Conservation (phyloP, 2,113 vertebrate species). For the Sinosuthora webbiana region DNA sequence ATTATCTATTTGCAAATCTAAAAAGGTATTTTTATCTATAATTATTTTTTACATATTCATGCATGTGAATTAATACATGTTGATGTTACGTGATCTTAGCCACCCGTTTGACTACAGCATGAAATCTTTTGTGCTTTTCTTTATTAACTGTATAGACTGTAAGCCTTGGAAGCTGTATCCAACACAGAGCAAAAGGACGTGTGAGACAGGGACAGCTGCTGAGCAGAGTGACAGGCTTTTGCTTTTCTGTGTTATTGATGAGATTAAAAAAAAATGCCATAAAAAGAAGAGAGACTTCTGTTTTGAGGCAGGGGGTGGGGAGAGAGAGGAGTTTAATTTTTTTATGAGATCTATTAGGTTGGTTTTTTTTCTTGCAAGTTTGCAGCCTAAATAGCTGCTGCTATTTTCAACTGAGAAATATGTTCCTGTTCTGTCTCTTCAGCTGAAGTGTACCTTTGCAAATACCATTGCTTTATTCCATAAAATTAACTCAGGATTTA, state of each 20-base stretch:
- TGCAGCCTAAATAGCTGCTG: not conserved
- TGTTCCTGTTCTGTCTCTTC: not conserved
- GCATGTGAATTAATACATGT: not conserved
- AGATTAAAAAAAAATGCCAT: not conserved
- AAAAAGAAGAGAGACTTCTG: not conserved
- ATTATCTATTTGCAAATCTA: not conserved
- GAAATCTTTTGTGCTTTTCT: not conserved
- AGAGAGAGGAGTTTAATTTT: not conserved
- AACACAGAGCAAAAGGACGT: not conserved
- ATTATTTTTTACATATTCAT: slow-evolving; percentile 2
- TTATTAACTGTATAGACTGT: not conserved
- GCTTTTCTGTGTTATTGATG: not conserved
- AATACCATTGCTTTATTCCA: not conserved
- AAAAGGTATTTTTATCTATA: not conserved
- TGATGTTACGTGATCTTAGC: slow-evolving; percentile 6
- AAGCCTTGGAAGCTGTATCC: not conserved
- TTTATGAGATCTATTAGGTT: not conserved
- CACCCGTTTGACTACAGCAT: not conserved
- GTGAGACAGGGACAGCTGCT: not conserved
- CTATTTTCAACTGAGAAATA: not conserved
- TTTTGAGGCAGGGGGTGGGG: not conserved
- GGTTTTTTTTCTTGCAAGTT: not conserved
- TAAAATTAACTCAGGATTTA: not conserved
- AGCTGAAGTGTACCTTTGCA: not conserved
- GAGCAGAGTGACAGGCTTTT: not conserved